Conservation (phyloP, 2,888 invertebrate species). For the Pammene aurita region DNA sequence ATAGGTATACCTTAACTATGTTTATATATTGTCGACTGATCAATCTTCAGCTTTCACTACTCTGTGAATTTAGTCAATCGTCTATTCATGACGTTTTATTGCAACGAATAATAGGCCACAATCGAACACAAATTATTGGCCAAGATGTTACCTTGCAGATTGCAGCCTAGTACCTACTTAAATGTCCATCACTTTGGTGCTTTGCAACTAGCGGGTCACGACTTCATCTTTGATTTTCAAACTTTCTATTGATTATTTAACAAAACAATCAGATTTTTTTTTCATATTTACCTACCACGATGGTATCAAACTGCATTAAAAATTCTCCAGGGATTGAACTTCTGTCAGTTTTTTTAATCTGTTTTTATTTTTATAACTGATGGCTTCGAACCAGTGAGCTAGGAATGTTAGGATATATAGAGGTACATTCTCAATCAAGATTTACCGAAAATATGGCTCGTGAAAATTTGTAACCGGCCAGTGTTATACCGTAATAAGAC, state of each 20-base stretch:
- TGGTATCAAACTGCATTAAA: too few relatives aligned
- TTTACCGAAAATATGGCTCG: too few relatives aligned
- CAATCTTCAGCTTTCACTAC: conserved; percentile 48
- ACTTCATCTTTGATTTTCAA: neutral
- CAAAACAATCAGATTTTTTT: neutral
- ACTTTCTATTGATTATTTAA: neutral
- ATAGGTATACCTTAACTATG: neutral
- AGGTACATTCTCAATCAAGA: too few relatives aligned
- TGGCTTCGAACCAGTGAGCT: too few relatives aligned
- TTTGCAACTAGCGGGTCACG: neutral
- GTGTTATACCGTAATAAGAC: too few relatives aligned
- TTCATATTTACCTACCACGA: too few relatives aligned
- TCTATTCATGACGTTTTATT: conserved; percentile 67
- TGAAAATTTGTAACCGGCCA: too few relatives aligned
- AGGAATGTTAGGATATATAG: too few relatives aligned
- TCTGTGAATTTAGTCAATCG: conserved; percentile 57
- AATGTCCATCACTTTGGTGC: conserved; percentile 4
- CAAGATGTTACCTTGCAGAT: conserved; percentile 29
- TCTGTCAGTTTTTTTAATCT: too few relatives aligned
- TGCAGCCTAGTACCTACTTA: neutral
- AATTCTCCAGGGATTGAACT: too few relatives aligned
- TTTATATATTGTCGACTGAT: neutral
- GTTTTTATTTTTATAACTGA: too few relatives aligned
- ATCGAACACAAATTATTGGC: conserved; percentile 46
- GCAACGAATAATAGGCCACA: conserved; percentile 53